phyloP scores from a whole-genome alignment of 2,113 vertebrate species.

The Excalfactoria chinensis region DNA sequence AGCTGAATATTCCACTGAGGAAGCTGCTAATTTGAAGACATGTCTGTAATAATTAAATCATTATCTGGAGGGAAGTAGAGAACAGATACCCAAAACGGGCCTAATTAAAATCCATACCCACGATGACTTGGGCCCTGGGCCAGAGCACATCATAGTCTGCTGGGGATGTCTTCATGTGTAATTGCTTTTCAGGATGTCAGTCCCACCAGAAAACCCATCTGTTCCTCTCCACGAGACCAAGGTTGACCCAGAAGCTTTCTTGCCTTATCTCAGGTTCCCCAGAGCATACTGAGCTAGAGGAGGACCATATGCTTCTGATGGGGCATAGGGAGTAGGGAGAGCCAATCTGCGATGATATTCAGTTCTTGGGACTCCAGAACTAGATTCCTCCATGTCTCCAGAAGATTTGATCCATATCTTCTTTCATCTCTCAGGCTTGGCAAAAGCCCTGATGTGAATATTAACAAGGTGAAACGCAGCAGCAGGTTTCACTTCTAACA shows the following conservation, averaged over 20 bases:
- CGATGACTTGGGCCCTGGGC: conserved; percentile 44
- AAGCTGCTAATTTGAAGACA: conserved; percentile 59
- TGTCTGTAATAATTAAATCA: conserved; percentile 68
- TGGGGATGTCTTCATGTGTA: conserved; percentile 65
- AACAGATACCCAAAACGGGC: conserved; percentile 24
- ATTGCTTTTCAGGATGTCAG: conserved; percentile 64
- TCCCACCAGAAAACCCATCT: conserved; percentile 52
- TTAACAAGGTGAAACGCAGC: neutral
- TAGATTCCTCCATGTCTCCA: neutral
- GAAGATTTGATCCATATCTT: neutral
- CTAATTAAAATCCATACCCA: conserved; percentile 65
- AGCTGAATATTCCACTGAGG: conserved; percentile 45
- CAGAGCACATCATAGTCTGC: conserved; percentile 35
- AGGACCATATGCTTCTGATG: neutral
- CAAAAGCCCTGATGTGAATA: neutral
- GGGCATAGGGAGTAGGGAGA: neutral
- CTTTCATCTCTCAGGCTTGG: neutral
- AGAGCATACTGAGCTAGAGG: neutral
- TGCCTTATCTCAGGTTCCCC: neutral
- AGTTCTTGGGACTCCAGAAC: neutral
- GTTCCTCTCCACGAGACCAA: neutral
- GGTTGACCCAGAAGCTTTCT: conserved; percentile 29
- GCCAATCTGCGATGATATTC: neutral
- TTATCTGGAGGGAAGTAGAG: conserved; percentile 60
- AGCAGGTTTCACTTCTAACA: neutral